Conservation (phyloP, 2,888 invertebrate species). For the Diogma glabrata region DNA sequence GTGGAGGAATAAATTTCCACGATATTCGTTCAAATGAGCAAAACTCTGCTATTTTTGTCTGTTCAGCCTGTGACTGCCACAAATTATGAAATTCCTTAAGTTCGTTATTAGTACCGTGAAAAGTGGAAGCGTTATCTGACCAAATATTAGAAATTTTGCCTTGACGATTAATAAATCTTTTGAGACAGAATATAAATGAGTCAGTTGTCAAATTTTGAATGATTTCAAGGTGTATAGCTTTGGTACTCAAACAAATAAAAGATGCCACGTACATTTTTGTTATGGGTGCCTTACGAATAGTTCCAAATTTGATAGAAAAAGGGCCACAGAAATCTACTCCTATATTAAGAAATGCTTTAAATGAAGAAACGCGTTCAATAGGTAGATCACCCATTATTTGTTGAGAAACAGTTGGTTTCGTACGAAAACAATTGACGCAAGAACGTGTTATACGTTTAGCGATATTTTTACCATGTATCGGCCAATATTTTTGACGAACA, state of each 20-base stretch:
- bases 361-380: background rate
- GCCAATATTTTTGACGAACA: background rate
- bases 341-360: conserved; percentile 1
- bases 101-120: too few relatives aligned
- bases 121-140: too few relatives aligned
- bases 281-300: too few relatives aligned
- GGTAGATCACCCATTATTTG: conserved; percentile 2
- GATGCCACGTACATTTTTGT: too few relatives aligned
- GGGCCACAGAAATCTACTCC: conserved; percentile 1
- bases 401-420: background rate
- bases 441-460: background rate
- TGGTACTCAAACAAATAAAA: too few relatives aligned
- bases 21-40: background rate
- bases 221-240: background rate
- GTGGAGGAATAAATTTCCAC: conserved; percentile 1
- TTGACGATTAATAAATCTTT: too few relatives aligned
- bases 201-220: background rate
- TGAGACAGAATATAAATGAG: background rate
- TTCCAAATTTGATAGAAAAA: too few relatives aligned
- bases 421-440: background rate
- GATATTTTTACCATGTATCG: background rate
- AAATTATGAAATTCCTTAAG: too few relatives aligned
- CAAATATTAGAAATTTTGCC: too few relatives aligned
- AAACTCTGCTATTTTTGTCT: background rate
- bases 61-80: too few relatives aligned